A percentile compares a stretch with the other conserved stretches of the same genome.
phyloP scores from a whole-genome alignment of 2,113 vertebrate genomes.

The Silurus asotus region DNA sequence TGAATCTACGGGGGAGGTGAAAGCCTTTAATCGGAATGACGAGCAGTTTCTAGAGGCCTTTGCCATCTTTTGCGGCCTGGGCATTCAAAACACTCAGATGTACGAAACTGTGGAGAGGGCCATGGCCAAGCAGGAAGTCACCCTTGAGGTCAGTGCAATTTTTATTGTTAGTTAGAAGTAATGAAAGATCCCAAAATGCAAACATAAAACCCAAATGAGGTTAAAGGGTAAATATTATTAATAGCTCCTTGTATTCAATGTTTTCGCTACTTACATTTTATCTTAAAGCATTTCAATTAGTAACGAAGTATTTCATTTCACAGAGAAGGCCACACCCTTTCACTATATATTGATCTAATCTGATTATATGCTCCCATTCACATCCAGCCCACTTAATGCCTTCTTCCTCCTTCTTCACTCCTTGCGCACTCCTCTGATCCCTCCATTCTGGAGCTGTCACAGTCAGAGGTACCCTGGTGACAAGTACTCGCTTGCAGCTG shows the following conservation, averaged over 20 bases:
- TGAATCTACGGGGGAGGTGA: slow-evolving; percentile 81
- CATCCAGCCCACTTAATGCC: background rate
- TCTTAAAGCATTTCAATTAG: background rate
- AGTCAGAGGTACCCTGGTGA: slow-evolving; percentile 45
- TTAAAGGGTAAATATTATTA: background rate
- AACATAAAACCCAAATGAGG: background rate
- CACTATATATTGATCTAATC: background rate
- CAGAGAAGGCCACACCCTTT: slow-evolving; percentile 51
- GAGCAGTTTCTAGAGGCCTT: slow-evolving; percentile 98
- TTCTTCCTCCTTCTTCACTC: background rate
- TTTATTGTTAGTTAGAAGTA: background rate
- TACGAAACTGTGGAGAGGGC: slow-evolving; percentile 93
- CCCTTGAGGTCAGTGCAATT: slow-evolving; percentile 85
- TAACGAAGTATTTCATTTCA: background rate
- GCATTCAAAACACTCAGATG: slow-evolving; percentile 99
- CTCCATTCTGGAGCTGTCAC: slow-evolving; percentile 57
- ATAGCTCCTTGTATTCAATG: background rate
- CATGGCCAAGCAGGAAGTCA: slow-evolving; percentile 98
- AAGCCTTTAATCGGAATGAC: slow-evolving; percentile 94
- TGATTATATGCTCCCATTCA: slow-evolving; percentile 8
- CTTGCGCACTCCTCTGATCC: slow-evolving; percentile 3
- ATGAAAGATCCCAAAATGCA: background rate
- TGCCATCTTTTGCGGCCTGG: slow-evolving; percentile 94
- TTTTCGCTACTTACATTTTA: background rate
- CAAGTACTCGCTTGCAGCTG: slow-evolving; percentile 62